These are phyloP conservation scores for Oconnorella tubifera DNA, from an alignment of 2,888 invertebrate species.

Conservation along the genomic window DNA sequence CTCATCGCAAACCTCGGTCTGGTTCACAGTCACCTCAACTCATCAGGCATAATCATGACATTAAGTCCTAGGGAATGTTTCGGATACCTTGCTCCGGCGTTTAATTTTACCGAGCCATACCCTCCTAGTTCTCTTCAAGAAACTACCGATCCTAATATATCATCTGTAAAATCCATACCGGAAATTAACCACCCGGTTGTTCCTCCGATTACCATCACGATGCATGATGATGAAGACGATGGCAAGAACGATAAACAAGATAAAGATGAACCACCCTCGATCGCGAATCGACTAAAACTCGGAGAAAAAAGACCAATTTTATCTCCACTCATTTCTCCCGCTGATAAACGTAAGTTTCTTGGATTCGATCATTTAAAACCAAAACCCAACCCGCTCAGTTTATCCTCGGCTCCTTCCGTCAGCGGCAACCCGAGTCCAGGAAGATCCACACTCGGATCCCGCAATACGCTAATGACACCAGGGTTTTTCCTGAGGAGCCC, in stretches of 20 bases:
- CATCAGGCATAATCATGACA: conserved; percentile 1
- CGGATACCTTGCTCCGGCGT: neutral
- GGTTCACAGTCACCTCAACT: neutral
- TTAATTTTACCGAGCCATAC: neutral
- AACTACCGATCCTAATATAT: neutral
- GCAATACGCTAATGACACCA: conserved; percentile 42
- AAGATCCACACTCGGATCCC: conserved; percentile 40
- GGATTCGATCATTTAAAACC: conserved; percentile 16
- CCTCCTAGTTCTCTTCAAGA: neutral
- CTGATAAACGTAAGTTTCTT: conserved; percentile 12
- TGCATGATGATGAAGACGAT: conserved; percentile 11
- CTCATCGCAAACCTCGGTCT: neutral
- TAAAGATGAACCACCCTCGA: neutral
- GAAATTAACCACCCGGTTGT: neutral
- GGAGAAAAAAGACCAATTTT: conserved; percentile 2
- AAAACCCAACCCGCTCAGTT: conserved; percentile 36
- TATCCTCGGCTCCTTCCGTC: conserved; percentile 35
- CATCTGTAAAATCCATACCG: too few species aligned
- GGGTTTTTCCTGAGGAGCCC: conserved; percentile 22
- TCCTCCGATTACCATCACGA: conserved; percentile 10
- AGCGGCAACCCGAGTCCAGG: conserved; percentile 3
- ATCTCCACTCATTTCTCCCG: neutral
- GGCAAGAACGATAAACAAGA: neutral
- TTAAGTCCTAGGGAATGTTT: neutral
- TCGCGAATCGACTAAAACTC: neutral